Conservation (phyloP, 2,888 invertebrate species). For the Platerodrilus igneus region DNA sequence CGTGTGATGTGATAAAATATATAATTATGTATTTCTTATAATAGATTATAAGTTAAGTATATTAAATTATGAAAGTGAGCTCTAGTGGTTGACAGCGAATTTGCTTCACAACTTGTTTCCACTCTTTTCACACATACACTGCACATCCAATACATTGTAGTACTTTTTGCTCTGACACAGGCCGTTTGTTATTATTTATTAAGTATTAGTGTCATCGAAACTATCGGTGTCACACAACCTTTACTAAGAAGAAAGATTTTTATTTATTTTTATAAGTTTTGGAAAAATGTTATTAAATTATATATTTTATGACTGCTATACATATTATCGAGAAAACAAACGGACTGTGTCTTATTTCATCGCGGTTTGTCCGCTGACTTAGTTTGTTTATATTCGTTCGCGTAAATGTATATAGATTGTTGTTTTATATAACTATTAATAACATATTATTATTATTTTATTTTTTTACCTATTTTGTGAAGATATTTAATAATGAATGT, state of each 20-base stretch:
- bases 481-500: slow-evolving; percentile 51
- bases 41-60: slow-evolving; percentile 47
- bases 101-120: too few species aligned
- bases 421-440: slow-evolving; percentile 51
- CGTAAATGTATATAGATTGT: slow-evolving; percentile 51
- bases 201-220: slow-evolving; percentile 15
- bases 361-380: slow-evolving; percentile 34
- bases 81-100: slow-evolving; percentile 23
- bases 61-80: slow-evolving; percentile 26
- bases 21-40: slow-evolving; percentile 47
- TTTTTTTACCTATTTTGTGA: slow-evolving; percentile 52
- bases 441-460: slow-evolving; percentile 51
- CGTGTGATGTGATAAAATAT: slow-evolving; percentile 48
- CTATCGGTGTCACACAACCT: slow-evolving; percentile 8
- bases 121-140: slow-evolving; percentile 28
- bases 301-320: slow-evolving; percentile 28
- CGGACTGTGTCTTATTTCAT: slow-evolving; percentile 36
- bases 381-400: slow-evolving; percentile 47
- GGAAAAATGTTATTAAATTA: slow-evolving; percentile 47
- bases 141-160: slow-evolving; percentile 27
- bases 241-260: slow-evolving; percentile 33
- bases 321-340: slow-evolving; percentile 15
- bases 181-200: slow-evolving; percentile 28
- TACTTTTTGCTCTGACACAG: slow-evolving; percentile 29
- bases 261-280: slow-evolving; percentile 48